phyloP scores from a whole-genome alignment of 2,113 vertebrate species.

The Okapia johnstoni region DNA sequence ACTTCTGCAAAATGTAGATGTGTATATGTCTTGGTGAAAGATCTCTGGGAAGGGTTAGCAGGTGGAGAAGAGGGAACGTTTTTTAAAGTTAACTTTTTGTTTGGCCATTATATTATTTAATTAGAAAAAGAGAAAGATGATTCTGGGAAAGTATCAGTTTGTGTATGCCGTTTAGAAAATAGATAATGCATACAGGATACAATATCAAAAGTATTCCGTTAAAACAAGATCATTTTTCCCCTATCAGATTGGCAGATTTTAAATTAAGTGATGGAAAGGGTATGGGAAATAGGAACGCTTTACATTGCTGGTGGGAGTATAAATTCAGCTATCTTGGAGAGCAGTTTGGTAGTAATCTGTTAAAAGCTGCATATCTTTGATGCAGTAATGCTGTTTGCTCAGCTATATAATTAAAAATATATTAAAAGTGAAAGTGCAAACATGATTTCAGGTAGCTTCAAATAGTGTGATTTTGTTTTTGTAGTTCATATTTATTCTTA shows the following conservation, averaged over 20 bases:
- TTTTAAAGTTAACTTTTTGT: conserved; percentile 8
- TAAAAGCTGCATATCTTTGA: background rate
- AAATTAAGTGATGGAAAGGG: background rate
- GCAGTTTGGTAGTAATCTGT: background rate
- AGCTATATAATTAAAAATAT: background rate
- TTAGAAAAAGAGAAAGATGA: conserved; percentile 7
- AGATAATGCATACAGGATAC: background rate
- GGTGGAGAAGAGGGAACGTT: background rate
- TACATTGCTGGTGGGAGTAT: background rate
- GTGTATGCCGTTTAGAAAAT: conserved; percentile 13
- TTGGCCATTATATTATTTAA: conserved; percentile 35
- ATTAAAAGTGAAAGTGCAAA: background rate
- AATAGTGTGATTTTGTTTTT: background rate
- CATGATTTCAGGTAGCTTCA: background rate
- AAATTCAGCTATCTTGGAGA: background rate
- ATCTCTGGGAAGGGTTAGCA: background rate
- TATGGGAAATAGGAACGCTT: background rate
- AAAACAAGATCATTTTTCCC: background rate
- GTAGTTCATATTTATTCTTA: background rate
- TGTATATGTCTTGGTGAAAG: background rate
- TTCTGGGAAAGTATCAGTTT: background rate
- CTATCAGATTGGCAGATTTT: background rate
- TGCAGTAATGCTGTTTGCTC: background rate
- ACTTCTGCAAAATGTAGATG: background rate
- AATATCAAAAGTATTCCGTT: conserved; percentile 15